Evolutionary conservation across 2,888 invertebrate species (phyloP).

Genomic region (Sclerodermus sp.): DNA sequence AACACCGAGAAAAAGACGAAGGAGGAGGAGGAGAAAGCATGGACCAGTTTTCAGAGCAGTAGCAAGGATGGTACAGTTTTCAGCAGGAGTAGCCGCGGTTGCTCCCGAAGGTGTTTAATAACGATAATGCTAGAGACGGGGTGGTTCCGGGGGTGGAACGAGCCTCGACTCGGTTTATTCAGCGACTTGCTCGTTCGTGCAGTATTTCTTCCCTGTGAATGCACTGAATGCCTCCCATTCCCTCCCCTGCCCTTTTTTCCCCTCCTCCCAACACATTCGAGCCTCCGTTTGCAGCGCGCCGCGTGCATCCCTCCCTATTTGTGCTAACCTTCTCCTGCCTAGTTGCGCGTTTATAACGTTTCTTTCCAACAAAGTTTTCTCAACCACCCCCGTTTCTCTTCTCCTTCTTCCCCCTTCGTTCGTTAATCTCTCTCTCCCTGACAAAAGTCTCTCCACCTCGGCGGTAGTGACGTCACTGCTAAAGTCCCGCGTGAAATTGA

Average conservation of each 20-base stretch:
- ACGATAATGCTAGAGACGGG: slow-evolving; percentile 55
- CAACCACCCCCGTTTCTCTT: background rate
- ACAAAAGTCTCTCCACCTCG: no score
- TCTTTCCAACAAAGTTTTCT: no score
- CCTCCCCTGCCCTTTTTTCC: slow-evolving; percentile 8
- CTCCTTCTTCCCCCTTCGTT: background rate
- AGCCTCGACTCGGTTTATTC: slow-evolving; percentile 51
- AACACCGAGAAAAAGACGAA: no score
- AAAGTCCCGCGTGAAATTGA: no score
- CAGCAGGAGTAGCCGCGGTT: slow-evolving; percentile 18
- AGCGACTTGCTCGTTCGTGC: slow-evolving; percentile 44
- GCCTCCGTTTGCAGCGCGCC: slow-evolving; percentile 21
- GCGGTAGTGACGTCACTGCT: no score
- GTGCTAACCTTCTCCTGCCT: background rate
- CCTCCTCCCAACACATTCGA: slow-evolving; percentile 4
- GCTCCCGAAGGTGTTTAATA: slow-evolving; percentile 54
- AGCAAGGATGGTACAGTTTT: no score
- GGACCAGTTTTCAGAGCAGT: no score
- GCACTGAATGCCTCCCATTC: slow-evolving; percentile 47
- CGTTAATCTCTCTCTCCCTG: slow-evolving; percentile 12
- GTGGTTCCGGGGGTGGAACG: slow-evolving; percentile 31
- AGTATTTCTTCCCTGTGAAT: slow-evolving; percentile 52
- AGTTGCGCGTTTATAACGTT: background rate
- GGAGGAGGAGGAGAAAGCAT: no score
- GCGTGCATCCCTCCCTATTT: slow-evolving; percentile 12